phyloP scores from a whole-genome alignment of 2,797 vertebrate genomes.

The Thunnus albacares region DNA sequence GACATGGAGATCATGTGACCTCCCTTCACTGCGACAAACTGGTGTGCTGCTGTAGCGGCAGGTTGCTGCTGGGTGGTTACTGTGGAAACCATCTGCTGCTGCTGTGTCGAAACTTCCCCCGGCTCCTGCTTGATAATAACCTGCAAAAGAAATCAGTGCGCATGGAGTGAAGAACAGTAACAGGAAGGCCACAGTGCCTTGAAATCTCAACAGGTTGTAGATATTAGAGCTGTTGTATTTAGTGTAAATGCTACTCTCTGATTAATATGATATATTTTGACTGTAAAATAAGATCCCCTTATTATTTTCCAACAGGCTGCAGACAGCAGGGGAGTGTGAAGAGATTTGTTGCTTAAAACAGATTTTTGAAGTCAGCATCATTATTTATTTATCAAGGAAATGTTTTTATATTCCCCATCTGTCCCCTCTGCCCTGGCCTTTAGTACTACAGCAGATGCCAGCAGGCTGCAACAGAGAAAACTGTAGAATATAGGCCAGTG shows the following conservation, averaged over 20 bases:
- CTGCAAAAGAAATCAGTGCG: constrained; percentile 76
- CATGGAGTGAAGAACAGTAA: constrained; percentile 6
- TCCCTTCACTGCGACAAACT: constrained; percentile 96
- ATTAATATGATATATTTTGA: constrained; percentile 2
- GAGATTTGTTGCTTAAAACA: constrained; percentile 22
- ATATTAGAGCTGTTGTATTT: background rate
- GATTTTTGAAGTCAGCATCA: constrained; percentile 50
- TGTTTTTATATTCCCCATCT: constrained; percentile 49
- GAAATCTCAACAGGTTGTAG: constrained; percentile 20
- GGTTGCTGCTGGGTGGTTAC: constrained; percentile 87
- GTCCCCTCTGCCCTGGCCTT: constrained; percentile 34
- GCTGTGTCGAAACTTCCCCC: constrained; percentile 91
- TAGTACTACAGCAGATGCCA: constrained; percentile 20
- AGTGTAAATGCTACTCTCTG: background rate
- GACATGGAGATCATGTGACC: constrained; percentile 97
- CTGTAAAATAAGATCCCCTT: background rate
- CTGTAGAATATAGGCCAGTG: constrained; percentile 9
- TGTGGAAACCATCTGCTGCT: constrained; percentile 86
- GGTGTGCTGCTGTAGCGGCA: constrained; percentile 84
- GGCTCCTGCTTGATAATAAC: constrained; percentile 99
- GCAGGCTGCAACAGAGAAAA: constrained; percentile 25
- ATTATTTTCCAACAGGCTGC: background rate
- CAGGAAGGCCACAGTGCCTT: background rate
- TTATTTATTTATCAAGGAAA: constrained; percentile 59
- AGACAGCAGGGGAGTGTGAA: background rate